These are phyloP conservation scores for Heliconius aoede DNA, from an alignment of 2,888 invertebrate species.

Conservation along the genomic window DNA sequence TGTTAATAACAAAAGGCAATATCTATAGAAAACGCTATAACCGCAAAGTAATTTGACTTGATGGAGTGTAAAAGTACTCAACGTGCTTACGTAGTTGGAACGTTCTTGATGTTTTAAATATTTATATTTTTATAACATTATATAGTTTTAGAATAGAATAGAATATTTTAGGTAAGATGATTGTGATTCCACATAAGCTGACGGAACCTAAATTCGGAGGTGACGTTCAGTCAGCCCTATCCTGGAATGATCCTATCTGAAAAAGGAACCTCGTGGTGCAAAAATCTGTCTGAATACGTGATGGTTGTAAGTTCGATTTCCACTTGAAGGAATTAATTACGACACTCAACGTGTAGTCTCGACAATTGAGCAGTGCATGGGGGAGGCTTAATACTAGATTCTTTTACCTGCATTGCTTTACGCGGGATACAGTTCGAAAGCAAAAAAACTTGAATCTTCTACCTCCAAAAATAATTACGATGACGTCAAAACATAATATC, in stretches of 20 bases:
- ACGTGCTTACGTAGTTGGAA: not conserved
- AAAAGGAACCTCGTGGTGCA: no score
- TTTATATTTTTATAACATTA: not conserved
- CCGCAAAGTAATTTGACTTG: slow-evolving; percentile 9
- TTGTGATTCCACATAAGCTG: no score
- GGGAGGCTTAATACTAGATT: not conserved
- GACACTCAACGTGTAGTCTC: not conserved
- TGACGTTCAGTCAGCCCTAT: no score
- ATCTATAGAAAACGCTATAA: slow-evolving; percentile 6
- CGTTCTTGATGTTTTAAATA: not conserved
- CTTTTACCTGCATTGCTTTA: not conserved
- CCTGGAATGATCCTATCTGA: no score
- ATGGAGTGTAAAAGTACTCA: slow-evolving; percentile 11
- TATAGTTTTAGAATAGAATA: not conserved
- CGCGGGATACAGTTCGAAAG: not conserved
- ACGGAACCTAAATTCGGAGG: no score
- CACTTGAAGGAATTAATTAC: not conserved
- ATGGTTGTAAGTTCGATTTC: no score
- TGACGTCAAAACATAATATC: not conserved
- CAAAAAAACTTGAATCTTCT: not conserved
- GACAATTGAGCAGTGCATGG: not conserved
- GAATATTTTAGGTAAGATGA: no score
- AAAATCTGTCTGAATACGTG: no score
- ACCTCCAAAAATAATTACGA: not conserved
- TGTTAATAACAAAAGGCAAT: not conserved